phyloP scores from a whole-genome alignment of 2,113 vertebrate species.

The Lophius piscatorius region DNA sequence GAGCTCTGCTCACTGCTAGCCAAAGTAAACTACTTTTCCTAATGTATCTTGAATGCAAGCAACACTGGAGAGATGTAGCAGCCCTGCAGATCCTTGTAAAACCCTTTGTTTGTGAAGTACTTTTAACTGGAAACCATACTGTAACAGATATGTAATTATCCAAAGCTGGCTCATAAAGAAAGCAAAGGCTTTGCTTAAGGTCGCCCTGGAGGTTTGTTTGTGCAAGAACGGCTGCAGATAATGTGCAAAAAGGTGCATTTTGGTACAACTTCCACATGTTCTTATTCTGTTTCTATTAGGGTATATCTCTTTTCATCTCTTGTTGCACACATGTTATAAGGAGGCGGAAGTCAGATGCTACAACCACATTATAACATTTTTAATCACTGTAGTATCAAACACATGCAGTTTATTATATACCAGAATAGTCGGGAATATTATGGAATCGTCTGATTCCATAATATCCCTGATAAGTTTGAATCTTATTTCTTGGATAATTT shows the following conservation, averaged over 20 bases:
- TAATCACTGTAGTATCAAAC: too few relatives aligned
- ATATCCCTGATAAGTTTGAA: too few relatives aligned
- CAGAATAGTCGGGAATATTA: too few relatives aligned
- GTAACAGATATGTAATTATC: conserved; percentile 46
- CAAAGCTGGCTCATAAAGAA: conserved; percentile 39
- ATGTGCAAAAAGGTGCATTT: conserved; percentile 30
- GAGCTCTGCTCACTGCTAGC: conserved; percentile 34
- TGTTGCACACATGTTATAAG: neutral
- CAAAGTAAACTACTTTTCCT: conserved; percentile 53
- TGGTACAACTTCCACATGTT: neutral
- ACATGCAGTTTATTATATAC: too few relatives aligned
- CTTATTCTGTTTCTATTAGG: neutral
- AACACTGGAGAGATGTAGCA: conserved; percentile 4
- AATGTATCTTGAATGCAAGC: conserved; percentile 25
- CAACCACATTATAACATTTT: too few relatives aligned
- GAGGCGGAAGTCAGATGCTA: too few relatives aligned
- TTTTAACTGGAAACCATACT: conserved; percentile 32
- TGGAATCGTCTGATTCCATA: too few relatives aligned
- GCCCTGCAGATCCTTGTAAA: conserved; percentile 35
- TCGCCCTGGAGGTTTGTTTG: conserved; percentile 31
- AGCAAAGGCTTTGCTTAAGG: conserved; percentile 12
- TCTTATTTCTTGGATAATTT: too few relatives aligned
- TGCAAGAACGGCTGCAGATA: conserved; percentile 21
- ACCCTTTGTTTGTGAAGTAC: conserved; percentile 52
- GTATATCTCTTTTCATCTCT: neutral